Percentiles rank a stretch among this genome's conserved stretches.
phyloP scores from a whole-genome alignment of 1,140 invertebrate species.

The Drepana arcuata region DNA sequence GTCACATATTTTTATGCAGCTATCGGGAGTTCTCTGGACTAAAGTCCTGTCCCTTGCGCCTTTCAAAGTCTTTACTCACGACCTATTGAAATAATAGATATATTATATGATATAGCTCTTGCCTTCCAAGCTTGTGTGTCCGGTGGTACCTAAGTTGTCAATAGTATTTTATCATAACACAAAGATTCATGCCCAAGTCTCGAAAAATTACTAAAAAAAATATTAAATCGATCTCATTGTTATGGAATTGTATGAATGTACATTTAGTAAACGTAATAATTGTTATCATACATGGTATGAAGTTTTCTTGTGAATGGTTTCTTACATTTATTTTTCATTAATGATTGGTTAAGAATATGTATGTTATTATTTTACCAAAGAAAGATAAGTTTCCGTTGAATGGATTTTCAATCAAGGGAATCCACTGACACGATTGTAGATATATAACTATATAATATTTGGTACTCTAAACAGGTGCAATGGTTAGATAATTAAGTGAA shows the following conservation, averaged over 20 bases:
- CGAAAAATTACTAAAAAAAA: slow-evolving; percentile 29
- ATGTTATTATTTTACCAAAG: slow-evolving; percentile 64
- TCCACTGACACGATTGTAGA: slow-evolving; percentile 36
- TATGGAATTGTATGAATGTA: slow-evolving; percentile 59
- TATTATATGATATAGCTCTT: too few relatives aligned
- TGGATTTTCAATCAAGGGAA: slow-evolving; percentile 27
- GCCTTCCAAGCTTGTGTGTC: too few relatives aligned
- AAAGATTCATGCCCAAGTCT: too few relatives aligned
- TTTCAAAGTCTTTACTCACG: too few relatives aligned
- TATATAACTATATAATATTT: slow-evolving; percentile 41
- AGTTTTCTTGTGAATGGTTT: slow-evolving; percentile 45
- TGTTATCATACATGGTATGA: slow-evolving; percentile 72
- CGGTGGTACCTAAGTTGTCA: too few relatives aligned
- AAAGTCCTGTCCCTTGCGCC: too few relatives aligned
- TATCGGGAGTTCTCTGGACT: too few relatives aligned
- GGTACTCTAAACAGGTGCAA: slow-evolving; percentile 55
- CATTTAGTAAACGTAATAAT: slow-evolving; percentile 49
- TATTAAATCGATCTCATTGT: slow-evolving; percentile 68
- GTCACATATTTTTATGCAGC: too few relatives aligned
- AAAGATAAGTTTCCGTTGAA: slow-evolving; percentile 54
- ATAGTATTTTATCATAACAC: neutral
- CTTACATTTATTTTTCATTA: slow-evolving; percentile 35
- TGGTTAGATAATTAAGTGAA: slow-evolving; percentile 57
- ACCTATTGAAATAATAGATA: too few relatives aligned
- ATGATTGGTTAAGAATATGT: slow-evolving; percentile 39